Evolutionary conservation across 35 echinoderm and acorn worm species (phyloP).

Genomic region (Strongylocentrotus purpuratus): DNA sequence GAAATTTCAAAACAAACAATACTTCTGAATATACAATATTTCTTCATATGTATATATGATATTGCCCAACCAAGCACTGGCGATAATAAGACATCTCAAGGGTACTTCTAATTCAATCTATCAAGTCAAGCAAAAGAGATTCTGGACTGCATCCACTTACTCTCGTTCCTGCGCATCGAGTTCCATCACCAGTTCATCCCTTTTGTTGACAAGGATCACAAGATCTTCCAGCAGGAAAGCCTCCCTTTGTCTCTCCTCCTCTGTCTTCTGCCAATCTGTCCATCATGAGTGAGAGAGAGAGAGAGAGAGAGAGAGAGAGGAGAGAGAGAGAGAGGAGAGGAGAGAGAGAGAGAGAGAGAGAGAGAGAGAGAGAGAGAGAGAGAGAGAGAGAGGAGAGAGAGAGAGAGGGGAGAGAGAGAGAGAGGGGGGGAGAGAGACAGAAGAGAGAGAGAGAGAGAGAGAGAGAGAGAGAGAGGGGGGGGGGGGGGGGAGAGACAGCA

Average conservation of each 20-base stretch:
- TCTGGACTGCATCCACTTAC: constrained; percentile 58
- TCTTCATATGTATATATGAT: too few relatives aligned
- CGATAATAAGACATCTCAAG: too few relatives aligned
- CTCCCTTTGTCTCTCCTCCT: constrained; percentile 87
- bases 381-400: neutral
- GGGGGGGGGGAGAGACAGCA: too few relatives aligned
- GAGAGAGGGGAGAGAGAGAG: neutral
- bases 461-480: neutral
- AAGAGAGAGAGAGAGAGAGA: neutral
- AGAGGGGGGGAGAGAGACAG: too few relatives aligned
- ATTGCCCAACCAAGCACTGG: too few relatives aligned
- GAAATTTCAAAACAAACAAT: too few relatives aligned
- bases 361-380: neutral
- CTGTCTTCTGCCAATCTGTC: constrained; percentile 98
- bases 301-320: neutral
- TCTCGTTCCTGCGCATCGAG: constrained; percentile 94
- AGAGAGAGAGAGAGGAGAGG: neutral
- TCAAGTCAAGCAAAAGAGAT: neutral
- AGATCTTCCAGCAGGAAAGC: constrained; percentile 92
- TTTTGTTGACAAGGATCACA: constrained; percentile 96
- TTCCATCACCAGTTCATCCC: constrained; percentile 87
- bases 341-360: neutral
- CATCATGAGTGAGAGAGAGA: neutral
- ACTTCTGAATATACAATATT: too few relatives aligned
- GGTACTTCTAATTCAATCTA: too few relatives aligned